Percentiles rank a stretch among this genome's conserved stretches.
Evolutionary conservation across 2,113 vertebrate genomes (phyloP).

Genomic region (Morone saxatilis): DNA sequence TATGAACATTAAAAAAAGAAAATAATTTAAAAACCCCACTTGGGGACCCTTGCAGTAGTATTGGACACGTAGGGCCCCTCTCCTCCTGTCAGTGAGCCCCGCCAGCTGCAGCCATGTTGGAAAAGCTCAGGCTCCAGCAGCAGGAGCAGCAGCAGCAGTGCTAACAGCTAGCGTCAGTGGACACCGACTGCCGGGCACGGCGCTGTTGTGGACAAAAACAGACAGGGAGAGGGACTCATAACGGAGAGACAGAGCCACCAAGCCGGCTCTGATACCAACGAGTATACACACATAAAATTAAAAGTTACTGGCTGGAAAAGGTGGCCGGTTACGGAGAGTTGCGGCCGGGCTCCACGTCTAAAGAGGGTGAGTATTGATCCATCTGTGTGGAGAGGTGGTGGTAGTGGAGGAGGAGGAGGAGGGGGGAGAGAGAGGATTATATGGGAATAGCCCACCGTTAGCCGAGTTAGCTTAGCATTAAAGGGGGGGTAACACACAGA

Average conservation of each 20-base stretch:
- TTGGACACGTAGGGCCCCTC: constrained; percentile 54
- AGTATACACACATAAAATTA: background rate
- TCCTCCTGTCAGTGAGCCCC: constrained; percentile 52
- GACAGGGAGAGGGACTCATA: constrained; percentile 51
- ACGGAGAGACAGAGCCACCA: constrained; percentile 39
- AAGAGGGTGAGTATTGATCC: constrained; percentile 79
- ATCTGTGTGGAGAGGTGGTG: background rate
- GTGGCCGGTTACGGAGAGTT: constrained; percentile 31
- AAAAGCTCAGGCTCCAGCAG: constrained; percentile 50
- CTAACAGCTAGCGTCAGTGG: constrained; percentile 75
- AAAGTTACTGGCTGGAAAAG: constrained; percentile 19
- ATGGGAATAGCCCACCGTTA: constrained; percentile 75
- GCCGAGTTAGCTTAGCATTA: constrained; percentile 80
- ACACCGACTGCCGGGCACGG: constrained; percentile 76
- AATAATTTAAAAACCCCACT: background rate
- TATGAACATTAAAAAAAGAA: background rate
- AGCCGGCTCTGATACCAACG: constrained; percentile 48
- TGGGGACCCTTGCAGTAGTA: constrained; percentile 6
- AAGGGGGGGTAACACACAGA: constrained; percentile 70
- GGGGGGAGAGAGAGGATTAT: constrained; percentile 49
- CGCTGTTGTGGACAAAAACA: constrained; percentile 81
- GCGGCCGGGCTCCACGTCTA: constrained; percentile 53
- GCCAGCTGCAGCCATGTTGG: constrained; percentile 80
- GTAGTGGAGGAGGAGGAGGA: too few species aligned
- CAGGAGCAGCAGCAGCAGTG: constrained; percentile 40